These are phyloP conservation scores for Oscheius sp. DNA, from an alignment of 2,888 invertebrate genomes.

Conservation along the genomic window DNA sequence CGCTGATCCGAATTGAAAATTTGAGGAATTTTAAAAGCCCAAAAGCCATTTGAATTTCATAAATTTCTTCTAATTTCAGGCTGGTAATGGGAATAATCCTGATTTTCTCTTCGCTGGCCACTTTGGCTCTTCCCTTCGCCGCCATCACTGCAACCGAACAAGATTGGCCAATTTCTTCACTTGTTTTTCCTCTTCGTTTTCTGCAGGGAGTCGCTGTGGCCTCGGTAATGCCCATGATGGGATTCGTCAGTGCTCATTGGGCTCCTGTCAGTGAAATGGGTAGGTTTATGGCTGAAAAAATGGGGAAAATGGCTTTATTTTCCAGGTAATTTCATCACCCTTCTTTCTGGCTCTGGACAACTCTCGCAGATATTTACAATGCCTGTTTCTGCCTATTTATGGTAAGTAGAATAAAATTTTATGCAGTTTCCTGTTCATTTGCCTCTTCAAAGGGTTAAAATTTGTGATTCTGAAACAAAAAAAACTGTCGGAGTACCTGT, in stretches of 20 bases:
- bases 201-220: slow-evolving; percentile 47
- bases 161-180: slow-evolving; percentile 26
- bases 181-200: slow-evolving; percentile 25
- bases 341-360: slow-evolving; percentile 54
- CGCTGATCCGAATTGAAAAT: too few species aligned
- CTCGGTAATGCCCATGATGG: slow-evolving; percentile 57
- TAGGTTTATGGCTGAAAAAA: background rate
- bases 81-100: slow-evolving; percentile 44
- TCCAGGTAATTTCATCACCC: slow-evolving; percentile 58
- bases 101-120: slow-evolving; percentile 45
- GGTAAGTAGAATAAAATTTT: too few species aligned
- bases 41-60: background rate
- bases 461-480: too few species aligned
- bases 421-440: too few species aligned
- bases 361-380: slow-evolving; percentile 61
- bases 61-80: slow-evolving; percentile 20
- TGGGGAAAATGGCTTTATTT: background rate
- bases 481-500: too few species aligned
- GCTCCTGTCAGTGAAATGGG: slow-evolving; percentile 58
- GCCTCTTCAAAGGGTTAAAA: too few species aligned
- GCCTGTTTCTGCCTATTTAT: slow-evolving; percentile 59
- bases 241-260: slow-evolving; percentile 56
- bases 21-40: too few species aligned
- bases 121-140: slow-evolving; percentile 39
- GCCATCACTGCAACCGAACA: slow-evolving; percentile 8